Percentiles rank a stretch among this genome's conserved stretches.
Conservation (phyloP, 2,797 vertebrate genomes). For the Neopelma chrysocephalum region DNA sequence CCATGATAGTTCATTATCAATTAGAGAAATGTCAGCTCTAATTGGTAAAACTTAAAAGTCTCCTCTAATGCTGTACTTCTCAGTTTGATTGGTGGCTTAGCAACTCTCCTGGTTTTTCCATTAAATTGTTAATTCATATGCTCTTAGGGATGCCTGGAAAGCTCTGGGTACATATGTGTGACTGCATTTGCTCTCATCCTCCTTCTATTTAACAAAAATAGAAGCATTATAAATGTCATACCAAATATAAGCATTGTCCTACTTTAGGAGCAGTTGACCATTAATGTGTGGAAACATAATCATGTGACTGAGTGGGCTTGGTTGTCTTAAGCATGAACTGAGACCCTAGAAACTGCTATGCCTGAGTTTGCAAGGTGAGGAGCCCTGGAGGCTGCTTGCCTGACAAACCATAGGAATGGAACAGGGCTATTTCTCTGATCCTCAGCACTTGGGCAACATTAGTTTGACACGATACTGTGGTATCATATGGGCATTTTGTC, state of each 20-base stretch:
- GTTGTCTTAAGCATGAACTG: not conserved
- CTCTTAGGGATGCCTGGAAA: not conserved
- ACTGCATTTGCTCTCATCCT: not conserved
- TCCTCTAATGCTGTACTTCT: not conserved
- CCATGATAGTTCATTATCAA: not conserved
- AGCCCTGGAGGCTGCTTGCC: not conserved
- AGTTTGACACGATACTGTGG: not conserved
- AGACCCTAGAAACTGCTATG: rapidly evolving
- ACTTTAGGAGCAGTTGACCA: not conserved
- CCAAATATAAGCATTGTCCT: not conserved
- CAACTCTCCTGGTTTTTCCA: not conserved
- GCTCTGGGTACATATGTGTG: not conserved
- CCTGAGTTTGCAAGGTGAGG: not conserved
- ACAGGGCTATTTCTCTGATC: not conserved
- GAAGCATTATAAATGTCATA: not conserved
- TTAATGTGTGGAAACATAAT: not conserved
- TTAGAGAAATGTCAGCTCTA: not conserved
- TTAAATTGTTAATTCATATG: not conserved
- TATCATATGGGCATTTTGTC: not conserved
- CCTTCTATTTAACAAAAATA: not conserved
- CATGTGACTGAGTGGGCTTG: not conserved
- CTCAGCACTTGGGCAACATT: not conserved
- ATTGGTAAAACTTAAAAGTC: not conserved
- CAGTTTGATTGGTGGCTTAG: not conserved
- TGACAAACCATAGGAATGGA: not conserved